These are phyloP conservation scores for Streblospio benedicti DNA, from an alignment of 1,140 invertebrate genomes.

Conservation along the genomic window DNA sequence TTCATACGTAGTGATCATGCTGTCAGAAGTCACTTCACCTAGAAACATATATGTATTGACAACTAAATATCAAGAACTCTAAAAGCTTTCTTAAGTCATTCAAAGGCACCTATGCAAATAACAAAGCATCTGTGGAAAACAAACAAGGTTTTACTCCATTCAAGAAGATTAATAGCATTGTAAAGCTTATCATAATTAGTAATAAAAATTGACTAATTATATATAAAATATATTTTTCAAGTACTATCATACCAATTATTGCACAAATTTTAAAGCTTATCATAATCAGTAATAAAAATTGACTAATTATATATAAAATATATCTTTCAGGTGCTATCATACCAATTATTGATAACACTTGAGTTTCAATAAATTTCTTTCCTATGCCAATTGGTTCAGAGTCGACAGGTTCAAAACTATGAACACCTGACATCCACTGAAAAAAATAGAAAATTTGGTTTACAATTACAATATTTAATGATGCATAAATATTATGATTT, in stretches of 20 bases:
- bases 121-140: too few relatives aligned
- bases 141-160: too few relatives aligned
- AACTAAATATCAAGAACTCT: neutral
- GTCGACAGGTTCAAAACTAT: constrained; percentile 12
- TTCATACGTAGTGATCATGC: constrained; percentile 8
- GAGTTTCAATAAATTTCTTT: constrained; percentile 11
- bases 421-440: constrained; percentile 10
- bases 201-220: too few relatives aligned
- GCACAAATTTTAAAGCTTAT: neutral
- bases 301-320: neutral
- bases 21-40: constrained; percentile 7
- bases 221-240: neutral
- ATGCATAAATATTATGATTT: too few relatives aligned
- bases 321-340: neutral
- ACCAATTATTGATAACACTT: constrained; percentile 10
- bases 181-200: neutral
- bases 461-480: too few relatives aligned
- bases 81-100: neutral
- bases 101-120: neutral
- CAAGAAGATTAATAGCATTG: too few relatives aligned
- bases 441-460: too few relatives aligned
- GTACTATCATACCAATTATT: constrained; percentile 7
- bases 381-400: constrained; percentile 8
- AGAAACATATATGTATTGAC: neutral
- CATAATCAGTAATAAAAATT: too few relatives aligned